These are phyloP conservation scores for Astreopora myriophthalma DNA, from an alignment of 64 coral and sea anemone genomes.

Conservation along the genomic window DNA sequence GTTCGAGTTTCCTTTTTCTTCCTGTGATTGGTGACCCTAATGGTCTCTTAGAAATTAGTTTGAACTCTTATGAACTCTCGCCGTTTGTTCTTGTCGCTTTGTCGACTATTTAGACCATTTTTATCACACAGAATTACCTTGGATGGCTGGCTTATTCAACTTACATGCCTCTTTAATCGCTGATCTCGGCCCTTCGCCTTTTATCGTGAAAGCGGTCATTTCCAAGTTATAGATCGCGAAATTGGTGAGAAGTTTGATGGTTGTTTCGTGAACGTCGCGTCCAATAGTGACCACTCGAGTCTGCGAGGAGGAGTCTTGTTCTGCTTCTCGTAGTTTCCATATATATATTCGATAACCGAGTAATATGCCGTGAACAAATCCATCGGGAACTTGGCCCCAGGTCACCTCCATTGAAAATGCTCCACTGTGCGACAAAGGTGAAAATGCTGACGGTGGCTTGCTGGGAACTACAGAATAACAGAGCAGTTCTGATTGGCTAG, in stretches of 20 bases:
- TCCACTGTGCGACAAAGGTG: constrained; percentile 45
- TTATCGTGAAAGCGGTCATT: constrained; percentile 40
- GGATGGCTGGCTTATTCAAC: too few relatives aligned
- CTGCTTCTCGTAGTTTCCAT: not conserved
- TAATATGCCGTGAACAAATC: constrained; percentile 72
- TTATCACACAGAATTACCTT: too few relatives aligned
- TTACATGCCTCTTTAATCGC: not conserved
- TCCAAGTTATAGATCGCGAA: not conserved
- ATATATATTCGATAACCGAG: constrained; percentile 76
- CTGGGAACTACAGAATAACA: constrained; percentile 58
- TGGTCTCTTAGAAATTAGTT: too few relatives aligned
- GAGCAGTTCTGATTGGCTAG: not conserved
- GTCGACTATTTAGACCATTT: too few relatives aligned
- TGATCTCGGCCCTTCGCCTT: constrained; percentile 13
- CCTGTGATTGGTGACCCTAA: too few relatives aligned
- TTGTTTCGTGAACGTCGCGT: not conserved
- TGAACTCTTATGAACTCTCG: too few relatives aligned
- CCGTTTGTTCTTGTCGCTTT: too few relatives aligned
- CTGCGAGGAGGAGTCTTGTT: not conserved
- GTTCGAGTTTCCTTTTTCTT: too few relatives aligned
- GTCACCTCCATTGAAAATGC: constrained; percentile 41
- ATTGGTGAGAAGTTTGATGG: not conserved
- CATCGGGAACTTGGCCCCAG: constrained; percentile 48
- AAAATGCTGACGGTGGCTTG: constrained; percentile 53
- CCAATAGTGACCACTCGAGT: not conserved